Base-by-base conservation (phyloP, 1,140 invertebrate species). In the Macrotrachela quadricornifera region DNA sequence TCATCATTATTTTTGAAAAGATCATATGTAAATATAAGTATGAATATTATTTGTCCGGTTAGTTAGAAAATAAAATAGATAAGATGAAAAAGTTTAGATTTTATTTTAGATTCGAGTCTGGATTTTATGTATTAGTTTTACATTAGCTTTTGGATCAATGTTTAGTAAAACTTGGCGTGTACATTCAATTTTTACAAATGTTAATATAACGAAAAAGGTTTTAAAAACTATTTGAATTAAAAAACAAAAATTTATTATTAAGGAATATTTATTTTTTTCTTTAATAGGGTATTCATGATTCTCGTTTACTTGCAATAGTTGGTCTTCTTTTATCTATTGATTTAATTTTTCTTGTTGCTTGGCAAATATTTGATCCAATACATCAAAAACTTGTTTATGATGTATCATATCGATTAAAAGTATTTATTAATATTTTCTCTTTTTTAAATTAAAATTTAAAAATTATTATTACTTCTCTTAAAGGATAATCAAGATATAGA, bases 91-190 rank as follows among this genome's bases (percentile, higher is more conserved):
- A 4, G 21, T 4, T 30, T 30, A 43, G 41, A 15, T 13, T 18
- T 18, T 13, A 43, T 59, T 61, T 46, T 56, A 77, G 75, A 66
- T 67, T 8, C 65, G 87, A 48, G 85, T 87, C 0, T 97, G 90
- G 87, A 77, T 92, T n/a, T 73, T 97, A 46, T 92, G 92, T 79
- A 80, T 91, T 14, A 92, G 92, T 1, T 99, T 99, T 71, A 94
- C 90, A 0, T 72, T 97, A 11, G 87, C 92, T 3, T 99, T 97
- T 61, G 92, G 92, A 3, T 87, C 90, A 38, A 96, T 97, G 92
- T 99, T 99, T 71, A 91, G 86, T 46, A 97, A 99, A 74, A 99
- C 92, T 0, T 95, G 87, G 87, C 72, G 90, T 16, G 90, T 96
- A 0, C 88, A 95, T 68, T 88, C 86, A 44, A 95, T 95, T 58